Evolutionary conservation across 2,888 invertebrate genomes (phyloP).

Genomic region (Plusia festucae): DNA sequence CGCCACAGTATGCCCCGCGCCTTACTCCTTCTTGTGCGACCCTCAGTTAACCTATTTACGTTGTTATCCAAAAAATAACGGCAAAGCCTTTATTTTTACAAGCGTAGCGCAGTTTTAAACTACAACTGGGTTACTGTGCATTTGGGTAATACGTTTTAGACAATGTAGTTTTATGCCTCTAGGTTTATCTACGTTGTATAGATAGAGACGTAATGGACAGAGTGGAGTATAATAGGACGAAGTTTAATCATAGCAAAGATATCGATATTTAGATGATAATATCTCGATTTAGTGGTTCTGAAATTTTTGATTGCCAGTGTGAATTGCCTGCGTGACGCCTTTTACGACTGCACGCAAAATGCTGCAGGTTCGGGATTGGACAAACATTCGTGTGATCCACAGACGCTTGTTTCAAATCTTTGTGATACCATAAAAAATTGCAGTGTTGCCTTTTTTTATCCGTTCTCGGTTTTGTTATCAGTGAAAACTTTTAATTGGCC

Average conservation of each 20-base stretch:
- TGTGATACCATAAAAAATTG: too few species aligned
- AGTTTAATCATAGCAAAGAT: too few species aligned
- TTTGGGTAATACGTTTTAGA: conserved; percentile 31
- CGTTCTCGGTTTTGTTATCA: too few species aligned
- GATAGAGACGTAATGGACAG: not conserved
- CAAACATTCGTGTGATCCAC: too few species aligned
- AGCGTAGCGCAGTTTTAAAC: conserved; percentile 36
- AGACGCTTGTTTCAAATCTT: too few species aligned
- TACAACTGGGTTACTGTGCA: conserved; percentile 23
- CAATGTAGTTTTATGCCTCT: conserved; percentile 13
- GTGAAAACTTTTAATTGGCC: too few species aligned
- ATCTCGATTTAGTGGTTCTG: not conserved
- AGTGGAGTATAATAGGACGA: not conserved
- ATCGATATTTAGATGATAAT: not conserved
- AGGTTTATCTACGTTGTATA: not conserved
- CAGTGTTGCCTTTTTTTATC: too few species aligned
- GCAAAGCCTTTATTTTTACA: conserved; percentile 57
- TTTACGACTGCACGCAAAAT: too few species aligned
- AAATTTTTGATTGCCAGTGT: not conserved
- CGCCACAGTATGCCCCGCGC: conserved; percentile 17
- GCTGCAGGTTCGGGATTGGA: too few species aligned
- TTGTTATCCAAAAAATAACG: conserved; percentile 58
- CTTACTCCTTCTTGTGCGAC: conserved; percentile 31
- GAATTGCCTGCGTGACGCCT: too few species aligned
- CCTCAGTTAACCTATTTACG: conserved; percentile 59